Evolutionary conservation across 2,888 invertebrate species (phyloP).

Genomic region (Lasioglossum calceatum): DNA sequence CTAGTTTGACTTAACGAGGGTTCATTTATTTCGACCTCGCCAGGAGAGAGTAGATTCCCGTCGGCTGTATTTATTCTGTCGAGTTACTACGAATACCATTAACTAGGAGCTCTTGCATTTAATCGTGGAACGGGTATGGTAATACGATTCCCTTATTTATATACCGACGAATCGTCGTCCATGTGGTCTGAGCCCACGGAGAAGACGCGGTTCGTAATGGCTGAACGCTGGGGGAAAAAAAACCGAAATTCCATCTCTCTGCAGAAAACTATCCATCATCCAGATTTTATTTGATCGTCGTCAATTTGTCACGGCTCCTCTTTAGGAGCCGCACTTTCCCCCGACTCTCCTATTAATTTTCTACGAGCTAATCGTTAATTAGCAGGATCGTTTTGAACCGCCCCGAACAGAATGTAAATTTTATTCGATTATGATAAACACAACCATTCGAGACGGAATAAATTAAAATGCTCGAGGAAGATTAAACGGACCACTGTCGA

Average conservation of each 20-base stretch:
- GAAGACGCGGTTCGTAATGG: neutral
- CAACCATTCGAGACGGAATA: neutral
- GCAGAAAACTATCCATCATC: slow-evolving; percentile 43
- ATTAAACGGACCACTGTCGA: neutral
- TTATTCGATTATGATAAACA: neutral
- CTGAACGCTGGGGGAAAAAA: neutral
- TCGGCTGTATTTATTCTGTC: slow-evolving; percentile 80
- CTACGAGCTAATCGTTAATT: neutral
- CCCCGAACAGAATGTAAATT: neutral
- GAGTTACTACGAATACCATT: slow-evolving; percentile 67
- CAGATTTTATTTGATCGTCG: slow-evolving; percentile 35
- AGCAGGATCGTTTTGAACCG: neutral
- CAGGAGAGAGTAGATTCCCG: slow-evolving; percentile 80
- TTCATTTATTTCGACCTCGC: slow-evolving; percentile 81
- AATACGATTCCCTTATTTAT: slow-evolving; percentile 79
- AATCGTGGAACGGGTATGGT: slow-evolving; percentile 77
- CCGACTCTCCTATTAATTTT: neutral
- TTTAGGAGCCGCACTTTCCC: slow-evolving; percentile 20
- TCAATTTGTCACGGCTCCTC: slow-evolving; percentile 54
- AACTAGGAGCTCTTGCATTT: slow-evolving; percentile 72
- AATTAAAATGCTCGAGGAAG: neutral
- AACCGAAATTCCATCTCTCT: slow-evolving; percentile 18
- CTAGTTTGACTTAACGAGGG: slow-evolving; percentile 78
- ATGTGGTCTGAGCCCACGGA: slow-evolving; percentile 22
- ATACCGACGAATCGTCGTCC: slow-evolving; percentile 55